These are phyloP conservation scores for Agrochola circellaris DNA, from an alignment of 2,888 invertebrate species.

Conservation along the genomic window DNA sequence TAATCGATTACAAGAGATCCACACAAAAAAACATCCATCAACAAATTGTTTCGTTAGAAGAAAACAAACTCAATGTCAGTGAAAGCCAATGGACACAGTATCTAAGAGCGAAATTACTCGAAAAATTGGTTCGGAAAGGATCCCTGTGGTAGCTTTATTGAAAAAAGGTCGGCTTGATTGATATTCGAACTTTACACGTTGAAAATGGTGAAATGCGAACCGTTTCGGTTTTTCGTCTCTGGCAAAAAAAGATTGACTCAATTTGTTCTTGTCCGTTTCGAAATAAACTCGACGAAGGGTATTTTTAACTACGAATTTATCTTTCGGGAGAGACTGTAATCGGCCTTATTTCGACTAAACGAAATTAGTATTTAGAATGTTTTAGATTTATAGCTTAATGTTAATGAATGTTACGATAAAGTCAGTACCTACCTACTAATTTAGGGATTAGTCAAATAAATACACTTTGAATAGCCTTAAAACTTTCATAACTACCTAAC, in stretches of 20 bases:
- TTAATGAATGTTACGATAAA: conserved; percentile 70
- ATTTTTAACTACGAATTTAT: conserved; percentile 88
- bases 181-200: conserved; percentile 89
- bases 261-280: conserved; percentile 89
- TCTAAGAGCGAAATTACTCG: conserved; percentile 85
- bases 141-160: conserved; percentile 87
- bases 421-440: conserved; percentile 44
- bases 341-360: conserved; percentile 81
- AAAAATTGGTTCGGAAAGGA: conserved; percentile 84
- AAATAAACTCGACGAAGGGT: conserved; percentile 87
- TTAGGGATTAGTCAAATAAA: conserved; percentile 9
- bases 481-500: conserved; percentile 48
- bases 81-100: conserved; percentile 76
- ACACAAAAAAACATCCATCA: conserved; percentile 66
- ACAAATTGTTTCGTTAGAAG: conserved; percentile 74
- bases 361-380: conserved; percentile 79
- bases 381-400: conserved; percentile 77
- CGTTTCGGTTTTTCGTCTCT: conserved; percentile 87
- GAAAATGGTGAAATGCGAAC: conserved; percentile 84
- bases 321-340: conserved; percentile 83
- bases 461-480: conserved; percentile 47
- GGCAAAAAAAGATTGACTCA: conserved; percentile 89
- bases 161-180: conserved; percentile 89
- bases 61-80: conserved; percentile 62
- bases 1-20: conserved; percentile 20